Evolutionary conservation across 2,888 invertebrate species (phyloP), one percentile per base, ranked within the genome.

Genomic region (Ptychoptera contaminata): DNA sequence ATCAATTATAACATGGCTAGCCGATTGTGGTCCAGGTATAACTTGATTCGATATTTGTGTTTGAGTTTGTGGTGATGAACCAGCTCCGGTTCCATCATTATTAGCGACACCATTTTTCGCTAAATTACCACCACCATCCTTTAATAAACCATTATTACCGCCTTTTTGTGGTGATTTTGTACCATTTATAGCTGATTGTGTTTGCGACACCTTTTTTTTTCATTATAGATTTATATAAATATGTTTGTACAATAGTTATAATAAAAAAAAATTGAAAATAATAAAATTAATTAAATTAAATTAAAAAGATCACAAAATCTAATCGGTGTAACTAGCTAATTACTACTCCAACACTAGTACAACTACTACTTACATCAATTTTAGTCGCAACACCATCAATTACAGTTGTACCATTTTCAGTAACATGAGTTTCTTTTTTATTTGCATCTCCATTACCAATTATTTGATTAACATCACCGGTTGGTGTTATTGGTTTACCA

Each of bases 1-100:
- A 46, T 64, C 65, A 54, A 66, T 78, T 62, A 85, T 83, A 60
- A 92, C 86, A 67, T 85, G 88, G 67, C 91, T 91, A 53, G 88
- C 84, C 67, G 87, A 86, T 58, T 74, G 75, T 42, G 82, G 81
- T 61, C 83, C 81, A 56, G 80, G 82, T 48, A 80, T 77, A 55
- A 82, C 79, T 57, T 64, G 60, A 54, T 65, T 65, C 53, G 65
- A 64, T 50, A 66, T 59, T 55, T 66, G 64, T 51, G 63, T 59
- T 53, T 61, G 56, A 43, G 54, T 60, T 53, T 48, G 51, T 16
- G 44, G 43, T 52, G 53, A 52, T 63, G 62, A 48, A 65, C 63
- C 48, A 56, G 58, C 57, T 53, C 46, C 57, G 56, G 53, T 54
- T 56, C 52, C 52, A 74, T 67, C 68, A 71, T 67, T 23, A 23